Evolutionary conservation across 2,888 invertebrate genomes (phyloP).

Genomic region (Meandrusa payeni): DNA sequence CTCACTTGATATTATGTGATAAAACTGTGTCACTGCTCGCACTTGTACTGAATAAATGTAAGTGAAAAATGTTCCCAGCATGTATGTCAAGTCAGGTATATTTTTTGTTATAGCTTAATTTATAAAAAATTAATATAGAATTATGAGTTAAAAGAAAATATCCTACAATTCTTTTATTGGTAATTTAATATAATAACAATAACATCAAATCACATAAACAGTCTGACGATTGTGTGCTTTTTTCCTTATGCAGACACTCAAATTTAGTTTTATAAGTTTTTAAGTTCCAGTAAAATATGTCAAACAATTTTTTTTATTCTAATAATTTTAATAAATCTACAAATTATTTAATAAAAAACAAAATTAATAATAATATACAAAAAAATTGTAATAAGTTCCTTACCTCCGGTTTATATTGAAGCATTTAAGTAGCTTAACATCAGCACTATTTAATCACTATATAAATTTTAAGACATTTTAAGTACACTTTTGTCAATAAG

Average conservation of each 20-base stretch:
- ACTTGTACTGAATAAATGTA: constrained; percentile 35
- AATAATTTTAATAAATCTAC: neutral
- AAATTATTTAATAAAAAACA: neutral
- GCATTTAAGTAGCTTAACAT: constrained; percentile 63
- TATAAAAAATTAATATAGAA: too few species aligned
- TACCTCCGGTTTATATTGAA: constrained; percentile 58
- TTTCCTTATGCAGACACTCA: too few species aligned
- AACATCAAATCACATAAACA: too few species aligned
- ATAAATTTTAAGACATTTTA: constrained; percentile 38
- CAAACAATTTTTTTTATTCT: neutral
- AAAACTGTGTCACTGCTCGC: constrained; percentile 41
- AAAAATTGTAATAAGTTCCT: too few species aligned
- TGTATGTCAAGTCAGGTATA: too few species aligned
- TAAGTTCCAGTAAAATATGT: too few species aligned
- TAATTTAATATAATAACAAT: too few species aligned
- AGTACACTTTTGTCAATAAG: constrained; percentile 8
- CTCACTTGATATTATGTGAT: constrained; percentile 50
- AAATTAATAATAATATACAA: neutral
- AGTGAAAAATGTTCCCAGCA: constrained; percentile 3
- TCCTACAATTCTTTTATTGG: too few species aligned
- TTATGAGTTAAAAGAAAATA: too few species aligned
- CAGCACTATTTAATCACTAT: constrained; percentile 57
- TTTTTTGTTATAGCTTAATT: too few species aligned
- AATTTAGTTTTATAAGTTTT: too few species aligned
- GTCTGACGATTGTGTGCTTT: too few species aligned